A percentile compares a stretch with the other conserved stretches of the same genome.
These are phyloP conservation scores for Brachyopa scutellaris DNA, from an alignment of 2,888 invertebrate genomes.

Conservation along the genomic window DNA sequence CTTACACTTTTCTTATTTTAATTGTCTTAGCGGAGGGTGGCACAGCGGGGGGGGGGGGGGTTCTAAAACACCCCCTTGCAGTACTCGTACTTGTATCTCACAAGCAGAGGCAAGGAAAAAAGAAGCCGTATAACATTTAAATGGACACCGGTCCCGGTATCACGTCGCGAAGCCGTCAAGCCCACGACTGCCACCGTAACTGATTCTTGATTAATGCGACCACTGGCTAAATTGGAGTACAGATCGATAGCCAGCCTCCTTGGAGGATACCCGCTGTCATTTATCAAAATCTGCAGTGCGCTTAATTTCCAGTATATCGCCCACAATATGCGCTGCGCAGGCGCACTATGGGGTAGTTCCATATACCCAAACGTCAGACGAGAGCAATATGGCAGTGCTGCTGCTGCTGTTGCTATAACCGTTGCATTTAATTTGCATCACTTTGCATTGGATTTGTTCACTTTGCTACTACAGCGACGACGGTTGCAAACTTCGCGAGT, in stretches of 20 bases:
- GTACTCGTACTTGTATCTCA: conserved; percentile 32
- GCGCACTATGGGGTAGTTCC: conserved; percentile 63
- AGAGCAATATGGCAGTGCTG: conserved; percentile 32
- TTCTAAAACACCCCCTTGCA: conserved; percentile 34
- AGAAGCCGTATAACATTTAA: conserved; percentile 67
- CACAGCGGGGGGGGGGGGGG: not conserved
- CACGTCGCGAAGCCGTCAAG: conserved; percentile 66
- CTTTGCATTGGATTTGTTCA: conserved; percentile 63
- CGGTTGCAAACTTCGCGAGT: conserved; percentile 67
- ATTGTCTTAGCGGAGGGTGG: conserved; percentile 43
- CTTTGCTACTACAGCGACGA: conserved; percentile 10
- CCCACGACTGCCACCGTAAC: conserved; percentile 61
- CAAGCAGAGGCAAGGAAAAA: conserved; percentile 9
- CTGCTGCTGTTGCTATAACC: conserved; percentile 14
- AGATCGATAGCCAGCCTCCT: conserved; percentile 65
- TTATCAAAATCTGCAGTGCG: conserved; percentile 66
- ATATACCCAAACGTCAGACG: not conserved
- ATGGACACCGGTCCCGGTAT: conserved; percentile 28
- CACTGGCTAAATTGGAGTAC: conserved; percentile 69
- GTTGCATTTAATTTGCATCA: conserved; percentile 72
- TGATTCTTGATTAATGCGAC: conserved; percentile 70
- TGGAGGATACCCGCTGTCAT: conserved; percentile 67
- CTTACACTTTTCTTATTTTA: conserved; percentile 50
- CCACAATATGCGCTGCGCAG: conserved; percentile 52
- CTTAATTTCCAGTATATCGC: conserved; percentile 70